phyloP scores from a whole-genome alignment of 2,797 vertebrate genomes.

The Lagocephalus sceleratus region DNA sequence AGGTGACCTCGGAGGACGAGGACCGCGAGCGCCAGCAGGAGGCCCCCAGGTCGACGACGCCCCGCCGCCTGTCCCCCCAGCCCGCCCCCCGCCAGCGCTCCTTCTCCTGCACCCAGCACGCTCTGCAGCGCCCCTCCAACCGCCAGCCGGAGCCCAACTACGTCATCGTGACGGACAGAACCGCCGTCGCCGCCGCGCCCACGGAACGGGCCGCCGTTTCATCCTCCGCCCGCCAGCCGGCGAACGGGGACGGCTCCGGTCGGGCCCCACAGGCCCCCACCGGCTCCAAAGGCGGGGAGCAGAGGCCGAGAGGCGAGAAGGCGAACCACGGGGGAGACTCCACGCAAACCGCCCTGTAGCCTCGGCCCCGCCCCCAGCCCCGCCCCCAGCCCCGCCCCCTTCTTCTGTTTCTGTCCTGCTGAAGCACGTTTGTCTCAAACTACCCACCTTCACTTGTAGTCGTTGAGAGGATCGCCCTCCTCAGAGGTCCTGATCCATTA shows the following conservation, averaged over 20 bases:
- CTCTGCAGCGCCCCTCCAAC: slow-evolving; percentile 74
- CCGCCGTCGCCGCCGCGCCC: slow-evolving; percentile 63
- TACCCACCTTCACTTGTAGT: no score
- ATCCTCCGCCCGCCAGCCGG: slow-evolving; percentile 34
- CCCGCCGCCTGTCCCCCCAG: slow-evolving; percentile 77
- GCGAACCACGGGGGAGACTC: slow-evolving; percentile 43
- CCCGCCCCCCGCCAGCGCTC: slow-evolving; percentile 77
- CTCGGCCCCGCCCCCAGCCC: no score
- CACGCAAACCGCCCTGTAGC: slow-evolving; percentile 74
- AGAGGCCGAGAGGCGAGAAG: slow-evolving; percentile 63
- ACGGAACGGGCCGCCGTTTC: slow-evolving; percentile 60
- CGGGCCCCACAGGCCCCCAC: slow-evolving; percentile 38
- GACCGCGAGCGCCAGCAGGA: slow-evolving; percentile 72
- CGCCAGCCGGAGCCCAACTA: slow-evolving; percentile 70
- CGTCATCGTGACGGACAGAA: slow-evolving; percentile 58
- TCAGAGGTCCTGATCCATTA: no score
- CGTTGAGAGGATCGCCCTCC: no score
- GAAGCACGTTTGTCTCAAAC: no score
- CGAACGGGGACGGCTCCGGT: slow-evolving; percentile 3
- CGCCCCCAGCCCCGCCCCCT: no score
- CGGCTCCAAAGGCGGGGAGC: slow-evolving; percentile 46
- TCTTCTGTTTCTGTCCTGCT: no score
- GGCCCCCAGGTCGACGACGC: slow-evolving; percentile 56
- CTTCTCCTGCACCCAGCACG: slow-evolving; percentile 81
- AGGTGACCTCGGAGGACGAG: slow-evolving; percentile 82